Conservation (phyloP, 2,113 vertebrate species). For the Pseudorectes ferrugineus region DNA sequence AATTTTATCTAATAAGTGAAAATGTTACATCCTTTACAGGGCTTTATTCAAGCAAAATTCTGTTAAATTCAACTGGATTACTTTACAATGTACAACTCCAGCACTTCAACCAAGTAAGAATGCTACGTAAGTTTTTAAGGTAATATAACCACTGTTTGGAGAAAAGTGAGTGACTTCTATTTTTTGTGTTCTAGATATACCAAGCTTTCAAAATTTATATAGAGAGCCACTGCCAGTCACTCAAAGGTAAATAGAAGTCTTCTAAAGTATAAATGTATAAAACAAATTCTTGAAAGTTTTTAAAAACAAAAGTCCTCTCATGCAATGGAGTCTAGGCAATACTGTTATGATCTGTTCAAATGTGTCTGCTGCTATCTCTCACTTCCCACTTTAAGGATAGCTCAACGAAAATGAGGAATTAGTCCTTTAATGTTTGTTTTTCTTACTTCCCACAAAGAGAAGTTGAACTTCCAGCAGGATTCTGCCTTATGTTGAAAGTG, state of each 20-base stretch:
- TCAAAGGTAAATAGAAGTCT: slow-evolving; percentile 76
- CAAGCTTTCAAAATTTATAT: slow-evolving; percentile 90
- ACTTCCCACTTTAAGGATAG: not conserved
- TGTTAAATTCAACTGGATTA: slow-evolving; percentile 82
- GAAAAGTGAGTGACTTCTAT: not conserved
- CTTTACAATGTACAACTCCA: slow-evolving; percentile 84
- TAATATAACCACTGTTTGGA: not conserved
- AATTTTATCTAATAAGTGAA: not conserved
- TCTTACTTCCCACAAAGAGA: not conserved
- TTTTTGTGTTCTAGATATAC: slow-evolving; percentile 79
- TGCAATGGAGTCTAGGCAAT: not conserved
- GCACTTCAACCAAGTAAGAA: slow-evolving; percentile 87
- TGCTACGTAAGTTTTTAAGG: not conserved
- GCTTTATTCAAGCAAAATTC: slow-evolving; percentile 79
- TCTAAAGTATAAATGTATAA: not conserved
- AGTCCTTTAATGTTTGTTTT: not conserved
- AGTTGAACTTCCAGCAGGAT: not conserved
- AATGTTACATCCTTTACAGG: slow-evolving; percentile 72
- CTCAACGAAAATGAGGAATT: not conserved
- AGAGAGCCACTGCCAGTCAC: slow-evolving; percentile 80
- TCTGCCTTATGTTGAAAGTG: not conserved
- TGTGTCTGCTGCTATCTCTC: not conserved
- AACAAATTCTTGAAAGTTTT: not conserved
- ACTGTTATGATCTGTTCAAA: not conserved
- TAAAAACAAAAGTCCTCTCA: not conserved